phyloP scores from a whole-genome alignment of 2,888 invertebrate genomes.

The Epinotia bilunana region DNA sequence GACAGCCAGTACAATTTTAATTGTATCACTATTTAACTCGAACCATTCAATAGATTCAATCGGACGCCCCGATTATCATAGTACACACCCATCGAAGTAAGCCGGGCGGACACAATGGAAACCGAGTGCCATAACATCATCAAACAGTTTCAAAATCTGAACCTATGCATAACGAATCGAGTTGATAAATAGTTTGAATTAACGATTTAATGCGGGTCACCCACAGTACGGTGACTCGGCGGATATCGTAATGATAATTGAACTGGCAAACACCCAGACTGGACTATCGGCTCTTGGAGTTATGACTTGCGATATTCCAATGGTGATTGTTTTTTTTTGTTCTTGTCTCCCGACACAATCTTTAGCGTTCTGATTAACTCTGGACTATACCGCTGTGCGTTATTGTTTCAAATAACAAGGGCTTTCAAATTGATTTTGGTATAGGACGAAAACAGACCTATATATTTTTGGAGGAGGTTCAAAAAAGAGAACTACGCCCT shows the following conservation, averaged over 20 bases:
- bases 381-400: constrained; percentile 79
- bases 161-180: constrained; percentile 83
- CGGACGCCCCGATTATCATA: constrained; percentile 77
- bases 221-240: constrained; percentile 80
- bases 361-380: constrained; percentile 83
- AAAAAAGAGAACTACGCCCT: background rate
- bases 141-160: constrained; percentile 83
- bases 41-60: constrained; percentile 73
- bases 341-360: constrained; percentile 83
- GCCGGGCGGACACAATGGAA: constrained; percentile 73
- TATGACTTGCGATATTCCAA: constrained; percentile 83
- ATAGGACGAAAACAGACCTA: constrained; percentile 9
- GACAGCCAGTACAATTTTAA: constrained; percentile 43
- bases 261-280: constrained; percentile 83
- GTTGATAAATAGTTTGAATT: constrained; percentile 84
- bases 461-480: background rate
- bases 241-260: constrained; percentile 83
- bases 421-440: constrained; percentile 45
- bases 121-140: constrained; percentile 79
- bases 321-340: constrained; percentile 78
- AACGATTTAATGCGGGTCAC: constrained; percentile 85
- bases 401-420: constrained; percentile 70
- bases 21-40: constrained; percentile 56
- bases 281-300: constrained; percentile 76
- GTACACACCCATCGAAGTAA: constrained; percentile 82